Conservation (phyloP, 2,797 vertebrate species). For the Alectoris magna region DNA sequence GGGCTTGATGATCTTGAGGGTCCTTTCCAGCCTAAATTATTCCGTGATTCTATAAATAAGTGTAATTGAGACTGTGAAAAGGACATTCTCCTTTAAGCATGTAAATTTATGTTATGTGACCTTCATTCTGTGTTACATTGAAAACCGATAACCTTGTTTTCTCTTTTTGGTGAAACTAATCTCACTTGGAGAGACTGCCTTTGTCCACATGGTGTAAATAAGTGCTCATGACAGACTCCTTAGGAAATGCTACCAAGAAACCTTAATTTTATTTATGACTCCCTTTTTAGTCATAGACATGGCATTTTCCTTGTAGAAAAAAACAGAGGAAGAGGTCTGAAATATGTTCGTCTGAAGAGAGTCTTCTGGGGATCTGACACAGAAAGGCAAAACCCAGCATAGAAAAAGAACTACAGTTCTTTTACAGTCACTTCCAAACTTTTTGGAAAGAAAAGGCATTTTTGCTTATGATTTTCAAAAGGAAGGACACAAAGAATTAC, state of each 20-base stretch:
- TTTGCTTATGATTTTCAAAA: background rate
- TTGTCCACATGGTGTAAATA: background rate
- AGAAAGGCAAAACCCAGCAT: background rate
- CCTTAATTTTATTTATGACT: background rate
- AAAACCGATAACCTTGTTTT: background rate
- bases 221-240: background rate
- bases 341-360: background rate
- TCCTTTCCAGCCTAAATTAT: background rate
- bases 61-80: slow-evolving; percentile 9
- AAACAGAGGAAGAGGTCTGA: background rate
- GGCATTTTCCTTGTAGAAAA: background rate
- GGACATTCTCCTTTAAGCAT: background rate
- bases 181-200: background rate
- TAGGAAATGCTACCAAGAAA: background rate
- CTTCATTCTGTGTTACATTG: background rate
- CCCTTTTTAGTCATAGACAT: background rate
- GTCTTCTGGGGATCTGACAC: background rate
- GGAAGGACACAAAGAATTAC: background rate
- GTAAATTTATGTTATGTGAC: background rate
- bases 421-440: background rate
- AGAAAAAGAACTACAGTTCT: background rate
- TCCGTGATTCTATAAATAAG: background rate
- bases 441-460: background rate
- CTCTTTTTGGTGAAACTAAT: background rate
- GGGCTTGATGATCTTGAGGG: background rate